Percentiles rank a stretch among this genome's conserved stretches.
These are phyloP conservation scores for Myocastor coypus DNA, from an alignment of 2,113 vertebrate genomes.

Conservation along the genomic window DNA sequence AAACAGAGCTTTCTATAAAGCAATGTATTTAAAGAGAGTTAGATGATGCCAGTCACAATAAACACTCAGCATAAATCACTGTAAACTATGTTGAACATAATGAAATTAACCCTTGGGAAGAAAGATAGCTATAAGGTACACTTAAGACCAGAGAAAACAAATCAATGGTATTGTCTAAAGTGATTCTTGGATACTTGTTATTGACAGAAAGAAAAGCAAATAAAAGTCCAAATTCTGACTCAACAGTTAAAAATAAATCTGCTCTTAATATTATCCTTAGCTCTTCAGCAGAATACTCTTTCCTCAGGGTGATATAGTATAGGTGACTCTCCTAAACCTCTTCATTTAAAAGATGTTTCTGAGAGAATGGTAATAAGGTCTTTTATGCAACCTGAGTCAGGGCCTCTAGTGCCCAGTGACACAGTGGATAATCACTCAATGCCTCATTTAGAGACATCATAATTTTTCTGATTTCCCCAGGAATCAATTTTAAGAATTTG, in stretches of 20 bases:
- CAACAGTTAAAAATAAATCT: not conserved
- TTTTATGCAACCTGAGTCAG: not conserved
- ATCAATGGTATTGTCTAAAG: not conserved
- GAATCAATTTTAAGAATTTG: not conserved
- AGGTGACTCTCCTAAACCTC: not conserved
- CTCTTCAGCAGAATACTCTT: not conserved
- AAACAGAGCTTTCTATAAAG: not conserved
- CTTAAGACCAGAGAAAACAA: not conserved
- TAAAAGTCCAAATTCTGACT: not conserved
- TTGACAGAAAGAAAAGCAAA: not conserved
- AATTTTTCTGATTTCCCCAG: not conserved
- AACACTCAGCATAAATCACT: not conserved
- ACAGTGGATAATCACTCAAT: not conserved
- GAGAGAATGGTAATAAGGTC: not conserved
- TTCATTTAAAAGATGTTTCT: not conserved
- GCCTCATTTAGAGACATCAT: not conserved
- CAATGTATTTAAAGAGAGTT: not conserved
- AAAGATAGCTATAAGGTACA: not conserved
- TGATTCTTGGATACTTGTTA: not conserved
- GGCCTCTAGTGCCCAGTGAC: not conserved
- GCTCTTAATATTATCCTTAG: not conserved
- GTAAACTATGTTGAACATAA: not conserved
- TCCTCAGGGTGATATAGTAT: not conserved
- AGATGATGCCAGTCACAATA: not conserved
- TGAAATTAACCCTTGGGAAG: not conserved